Evolutionary conservation across 1,140 invertebrate genomes (phyloP).

Genomic region (Drosophila triauraria): DNA sequence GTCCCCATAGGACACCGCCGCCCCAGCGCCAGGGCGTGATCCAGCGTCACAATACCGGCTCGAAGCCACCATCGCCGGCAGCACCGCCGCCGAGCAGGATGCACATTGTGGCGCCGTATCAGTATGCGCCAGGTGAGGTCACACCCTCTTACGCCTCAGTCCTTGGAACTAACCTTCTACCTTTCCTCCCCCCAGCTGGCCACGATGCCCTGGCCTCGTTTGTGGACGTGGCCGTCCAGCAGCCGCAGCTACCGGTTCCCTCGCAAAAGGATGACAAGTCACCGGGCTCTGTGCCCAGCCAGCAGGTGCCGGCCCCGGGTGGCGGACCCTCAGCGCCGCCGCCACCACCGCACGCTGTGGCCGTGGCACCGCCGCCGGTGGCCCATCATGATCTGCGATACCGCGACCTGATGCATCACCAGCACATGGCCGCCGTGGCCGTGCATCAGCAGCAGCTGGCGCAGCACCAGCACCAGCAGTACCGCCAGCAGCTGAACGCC

Average conservation of each 20-base stretch:
- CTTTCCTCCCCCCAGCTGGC: constrained; percentile 85
- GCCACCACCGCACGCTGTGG: constrained; percentile 53
- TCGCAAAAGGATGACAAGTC: constrained; percentile 81
- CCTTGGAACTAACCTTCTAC: background rate
- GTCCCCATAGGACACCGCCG: constrained; percentile 87
- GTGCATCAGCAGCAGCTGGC: constrained; percentile 69
- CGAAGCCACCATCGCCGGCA: constrained; percentile 81
- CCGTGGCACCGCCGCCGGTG: constrained; percentile 48
- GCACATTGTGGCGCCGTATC: constrained; percentile 84
- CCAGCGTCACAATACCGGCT: constrained; percentile 52
- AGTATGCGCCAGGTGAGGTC: constrained; percentile 86
- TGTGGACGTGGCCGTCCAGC: constrained; percentile 94
- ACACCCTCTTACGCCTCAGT: background rate
- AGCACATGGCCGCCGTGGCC: constrained; percentile 83
- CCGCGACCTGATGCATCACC: constrained; percentile 83
- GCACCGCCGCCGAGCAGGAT: constrained; percentile 75
- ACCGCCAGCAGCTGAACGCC: constrained; percentile 60
- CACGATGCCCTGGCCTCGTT: constrained; percentile 94
- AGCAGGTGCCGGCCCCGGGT: background rate
- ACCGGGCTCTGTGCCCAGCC: constrained; percentile 19
- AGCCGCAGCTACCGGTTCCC: constrained; percentile 93
- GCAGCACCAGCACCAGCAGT: constrained; percentile 74
- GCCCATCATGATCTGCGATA: constrained; percentile 79
- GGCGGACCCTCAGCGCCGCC: constrained; percentile 23
- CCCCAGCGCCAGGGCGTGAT: constrained; percentile 82